Percentiles rank a stretch among this genome's conserved stretches.
Conservation (phyloP, 2,888 invertebrate species). For the Machimus atricapillus region DNA sequence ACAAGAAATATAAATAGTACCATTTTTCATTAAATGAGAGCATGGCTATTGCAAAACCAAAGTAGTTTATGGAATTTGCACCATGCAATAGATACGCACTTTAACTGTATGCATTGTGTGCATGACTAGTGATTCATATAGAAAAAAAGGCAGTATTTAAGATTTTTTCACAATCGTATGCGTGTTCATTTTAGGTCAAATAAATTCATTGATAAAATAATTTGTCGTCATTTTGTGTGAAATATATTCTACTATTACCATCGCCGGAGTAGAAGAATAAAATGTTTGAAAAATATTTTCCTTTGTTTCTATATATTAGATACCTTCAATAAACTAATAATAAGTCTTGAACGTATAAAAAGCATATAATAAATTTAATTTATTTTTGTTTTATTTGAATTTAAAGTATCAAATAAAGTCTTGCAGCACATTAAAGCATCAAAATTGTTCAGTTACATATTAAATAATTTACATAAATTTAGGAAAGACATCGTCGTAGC, state of each 20-base stretch:
- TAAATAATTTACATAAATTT: neutral
- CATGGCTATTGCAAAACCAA: neutral
- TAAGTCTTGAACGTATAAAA: neutral
- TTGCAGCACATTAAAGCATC: neutral
- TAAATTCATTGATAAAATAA: neutral
- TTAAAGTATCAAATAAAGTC: neutral
- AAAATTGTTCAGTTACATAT: neutral
- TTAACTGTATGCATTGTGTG: neutral
- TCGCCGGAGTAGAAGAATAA: neutral
- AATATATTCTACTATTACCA: neutral
- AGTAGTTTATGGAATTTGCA: neutral
- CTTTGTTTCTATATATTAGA: neutral
- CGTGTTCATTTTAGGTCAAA: too few relatives aligned
- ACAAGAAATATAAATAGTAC: neutral
- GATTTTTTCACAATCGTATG: neutral
- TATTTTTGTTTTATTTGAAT: neutral
- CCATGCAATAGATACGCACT: neutral
- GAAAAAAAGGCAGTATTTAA: neutral
- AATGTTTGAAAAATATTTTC: neutral
- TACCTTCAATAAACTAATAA: neutral
- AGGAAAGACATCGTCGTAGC: slow-evolving; percentile 54
- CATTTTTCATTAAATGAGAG: neutral
- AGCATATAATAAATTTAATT: neutral
- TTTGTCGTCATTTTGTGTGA: neutral
- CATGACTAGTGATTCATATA: neutral